Base-by-base conservation (phyloP, 2,113 vertebrate genomes). In the Heloderma charlesbogerti region DNA sequence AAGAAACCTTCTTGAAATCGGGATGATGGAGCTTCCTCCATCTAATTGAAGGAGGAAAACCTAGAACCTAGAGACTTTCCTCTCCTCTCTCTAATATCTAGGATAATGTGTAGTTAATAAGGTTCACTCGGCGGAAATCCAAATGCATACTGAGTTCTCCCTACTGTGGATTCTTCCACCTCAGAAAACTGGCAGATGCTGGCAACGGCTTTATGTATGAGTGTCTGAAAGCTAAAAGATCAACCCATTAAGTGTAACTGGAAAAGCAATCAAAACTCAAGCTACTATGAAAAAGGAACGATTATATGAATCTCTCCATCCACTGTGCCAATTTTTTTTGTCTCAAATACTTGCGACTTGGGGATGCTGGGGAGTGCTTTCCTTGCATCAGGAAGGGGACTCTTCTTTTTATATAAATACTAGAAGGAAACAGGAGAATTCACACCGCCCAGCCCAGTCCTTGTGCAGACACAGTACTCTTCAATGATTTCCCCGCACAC, bases 141-240 rank as follows among this genome's bases (percentile, higher is more conserved):
- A 92, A 71, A 78, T 77, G 63, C 25, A 69, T 0, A 7, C 25
- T 87, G 87, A n/a, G 72, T 12, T 92, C 57, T 88, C 37, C 79
- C 40, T 89, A 78, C 87, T 80, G 78, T 7, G 79, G 82, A 84
- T 83, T 80, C 82, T 86, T 89, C 43, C 89, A 91, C 78, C 34
- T 93, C 91, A 90, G 77, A 92, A 92, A 93, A 77, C 22, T 60
- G 78, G 82, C 63, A 78, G 71, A 29, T 83, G 54, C 18, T 29
- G 43, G 34, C 60, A 90, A 75, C 63, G 10, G 31, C 74, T 63
- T 63, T 54, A 25, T 10, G 4, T n/a, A 74, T 40, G 0, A 71
- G 81, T 86, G 27, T 84, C 77, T 91, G 89, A 31, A 40, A 92
- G 43, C 66, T 91, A 75, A 51, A 86, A 6, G 22, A 86, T 84